Evolutionary conservation across 2,888 invertebrate species (phyloP).

Genomic region (Eurois occulta): DNA sequence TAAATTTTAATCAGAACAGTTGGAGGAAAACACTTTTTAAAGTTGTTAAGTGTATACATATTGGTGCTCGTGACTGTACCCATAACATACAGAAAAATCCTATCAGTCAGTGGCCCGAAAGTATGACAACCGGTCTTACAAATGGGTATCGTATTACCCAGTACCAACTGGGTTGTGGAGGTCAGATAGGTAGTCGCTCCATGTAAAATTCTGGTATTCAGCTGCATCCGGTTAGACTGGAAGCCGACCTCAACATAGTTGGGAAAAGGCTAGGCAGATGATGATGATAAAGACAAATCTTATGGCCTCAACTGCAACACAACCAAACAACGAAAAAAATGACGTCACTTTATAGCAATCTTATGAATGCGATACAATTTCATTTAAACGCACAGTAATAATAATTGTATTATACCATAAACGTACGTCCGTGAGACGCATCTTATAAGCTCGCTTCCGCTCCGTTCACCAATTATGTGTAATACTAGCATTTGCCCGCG

Average conservation of each 20-base stretch:
- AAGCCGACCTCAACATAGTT: neutral
- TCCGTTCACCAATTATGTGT: slow-evolving; percentile 37
- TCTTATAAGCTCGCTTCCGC: slow-evolving; percentile 37
- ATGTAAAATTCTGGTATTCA: neutral
- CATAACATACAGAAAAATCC: too few species aligned
- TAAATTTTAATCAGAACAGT: too few species aligned
- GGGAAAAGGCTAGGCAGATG: neutral
- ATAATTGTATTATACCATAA: slow-evolving; percentile 17
- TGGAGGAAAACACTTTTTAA: too few species aligned
- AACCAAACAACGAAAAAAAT: neutral
- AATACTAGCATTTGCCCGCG: neutral
- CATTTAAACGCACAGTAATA: slow-evolving; percentile 7
- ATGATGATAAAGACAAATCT: neutral
- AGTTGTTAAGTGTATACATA: too few species aligned
- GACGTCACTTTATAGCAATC: slow-evolving; percentile 24
- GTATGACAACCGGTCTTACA: neutral
- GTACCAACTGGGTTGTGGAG: neutral
- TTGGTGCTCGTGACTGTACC: too few species aligned
- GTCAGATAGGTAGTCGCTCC: neutral
- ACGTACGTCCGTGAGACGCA: slow-evolving; percentile 43
- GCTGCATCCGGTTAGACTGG: neutral
- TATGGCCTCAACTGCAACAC: neutral
- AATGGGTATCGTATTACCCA: neutral
- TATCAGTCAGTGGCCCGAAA: neutral
- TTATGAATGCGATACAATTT: slow-evolving; percentile 14